Percentiles rank a stretch among this genome's conserved stretches.
Conservation (phyloP, 2,888 invertebrate species). For the Cheilosia pagana region DNA sequence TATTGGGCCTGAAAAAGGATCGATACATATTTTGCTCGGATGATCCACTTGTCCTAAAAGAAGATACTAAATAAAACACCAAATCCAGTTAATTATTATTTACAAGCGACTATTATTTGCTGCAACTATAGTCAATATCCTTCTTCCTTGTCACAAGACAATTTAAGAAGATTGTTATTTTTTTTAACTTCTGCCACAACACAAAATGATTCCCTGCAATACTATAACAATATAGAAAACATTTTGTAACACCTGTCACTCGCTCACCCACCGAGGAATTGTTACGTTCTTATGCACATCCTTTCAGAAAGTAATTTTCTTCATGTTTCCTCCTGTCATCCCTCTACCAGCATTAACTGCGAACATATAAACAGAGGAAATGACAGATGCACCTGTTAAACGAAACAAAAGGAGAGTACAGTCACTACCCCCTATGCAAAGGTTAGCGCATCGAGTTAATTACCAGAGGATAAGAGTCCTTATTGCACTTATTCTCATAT, state of each 20-base stretch:
- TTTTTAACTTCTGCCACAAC: too few relatives aligned
- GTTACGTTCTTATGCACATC: neutral
- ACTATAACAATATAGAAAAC: neutral
- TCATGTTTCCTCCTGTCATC: neutral
- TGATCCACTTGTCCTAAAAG: too few relatives aligned
- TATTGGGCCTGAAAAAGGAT: too few relatives aligned
- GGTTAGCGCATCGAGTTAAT: conserved; percentile 29
- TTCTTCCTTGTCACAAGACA: too few relatives aligned
- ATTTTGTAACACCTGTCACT: conserved; percentile 30
- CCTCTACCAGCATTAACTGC: conserved; percentile 4
- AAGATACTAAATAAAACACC: neutral
- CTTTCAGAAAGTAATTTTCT: neutral
- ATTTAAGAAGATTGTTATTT: too few relatives aligned
- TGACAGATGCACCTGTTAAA: conserved; percentile 60
- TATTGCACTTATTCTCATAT: neutral
- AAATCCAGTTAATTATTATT: neutral
- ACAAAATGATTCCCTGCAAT: neutral
- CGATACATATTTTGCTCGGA: too few relatives aligned
- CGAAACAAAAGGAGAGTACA: conserved; percentile 39
- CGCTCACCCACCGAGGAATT: conserved; percentile 8
- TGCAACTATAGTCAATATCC: too few relatives aligned
- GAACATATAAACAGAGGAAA: conserved; percentile 43
- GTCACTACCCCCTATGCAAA: conserved; percentile 36
- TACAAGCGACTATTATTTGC: too few relatives aligned
- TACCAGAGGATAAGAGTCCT: conserved; percentile 27